Conservation (phyloP, 1,140 invertebrate species). For the Zophobas morio region DNA sequence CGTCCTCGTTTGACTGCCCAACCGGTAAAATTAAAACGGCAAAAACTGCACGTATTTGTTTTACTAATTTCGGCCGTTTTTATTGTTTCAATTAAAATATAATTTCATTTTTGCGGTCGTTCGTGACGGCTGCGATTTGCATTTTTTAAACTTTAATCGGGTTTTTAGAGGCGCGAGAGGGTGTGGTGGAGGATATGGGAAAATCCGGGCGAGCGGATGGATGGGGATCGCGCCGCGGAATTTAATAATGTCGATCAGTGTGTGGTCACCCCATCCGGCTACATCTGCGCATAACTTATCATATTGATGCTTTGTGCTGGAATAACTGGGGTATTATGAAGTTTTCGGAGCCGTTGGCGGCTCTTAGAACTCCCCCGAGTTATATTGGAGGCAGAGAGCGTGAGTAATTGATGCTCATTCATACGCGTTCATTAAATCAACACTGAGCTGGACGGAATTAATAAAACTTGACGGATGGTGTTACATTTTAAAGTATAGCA, state of each 20-base stretch:
- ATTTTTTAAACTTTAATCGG: slow-evolving; percentile 43
- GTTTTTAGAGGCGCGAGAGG: slow-evolving; percentile 15
- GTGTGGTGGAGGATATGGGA: no score
- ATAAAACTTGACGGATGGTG: no score
- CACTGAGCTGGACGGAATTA: not conserved
- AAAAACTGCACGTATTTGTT: slow-evolving; percentile 47
- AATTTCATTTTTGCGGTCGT: slow-evolving; percentile 46
- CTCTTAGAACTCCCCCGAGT: not conserved
- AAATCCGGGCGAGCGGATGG: not conserved
- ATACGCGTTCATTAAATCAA: slow-evolving; percentile 5
- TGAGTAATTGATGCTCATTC: slow-evolving; percentile 3
- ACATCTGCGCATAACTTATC: slow-evolving; percentile 14
- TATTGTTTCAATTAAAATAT: slow-evolving; percentile 54
- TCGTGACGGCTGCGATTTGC: slow-evolving; percentile 39
- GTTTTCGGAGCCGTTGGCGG: slow-evolving; percentile 8
- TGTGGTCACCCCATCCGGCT: slow-evolving; percentile 2
- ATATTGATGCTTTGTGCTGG: slow-evolving; percentile 4
- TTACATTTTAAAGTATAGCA: no score
- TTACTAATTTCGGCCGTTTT: slow-evolving; percentile 44
- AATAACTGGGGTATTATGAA: slow-evolving; percentile 7
- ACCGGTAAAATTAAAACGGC: slow-evolving; percentile 53
- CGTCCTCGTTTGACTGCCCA: slow-evolving; percentile 48
- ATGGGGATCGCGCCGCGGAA: not conserved
- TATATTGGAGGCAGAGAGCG: not conserved
- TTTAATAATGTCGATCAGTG: slow-evolving; percentile 7